Base-by-base conservation (phyloP, 2,797 vertebrate genomes). In the Halcyon chelicuti region DNA sequence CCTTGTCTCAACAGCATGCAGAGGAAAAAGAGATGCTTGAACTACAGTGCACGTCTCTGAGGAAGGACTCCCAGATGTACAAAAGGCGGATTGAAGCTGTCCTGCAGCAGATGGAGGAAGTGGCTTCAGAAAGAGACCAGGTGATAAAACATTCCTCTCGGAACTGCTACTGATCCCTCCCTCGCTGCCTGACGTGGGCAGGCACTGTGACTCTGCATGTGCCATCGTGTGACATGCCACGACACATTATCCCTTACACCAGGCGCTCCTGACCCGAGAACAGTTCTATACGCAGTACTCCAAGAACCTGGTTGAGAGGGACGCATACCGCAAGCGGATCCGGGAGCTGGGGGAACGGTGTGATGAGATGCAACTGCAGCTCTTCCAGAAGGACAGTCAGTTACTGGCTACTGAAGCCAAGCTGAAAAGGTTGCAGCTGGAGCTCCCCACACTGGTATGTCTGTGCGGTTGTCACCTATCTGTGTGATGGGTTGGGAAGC, bases 41-140 rank as follows among this genome's bases (percentile, higher is more conserved):
- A 60, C 94, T 99, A 8, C 98, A 97, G 70, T 99, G 98, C 39
- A 90, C 87, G 2, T 98, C 98, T 35, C 98, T 99, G 87, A 98
- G 97, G 87, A 99, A 99, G 82, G 99, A 99, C 78, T 97, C 98
- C 13, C 98, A 97, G 97, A 98, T 99, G 97, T 99, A 99, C 89
- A 98, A 98, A 22, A 98, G 98, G 23, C 98, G 98, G 31, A 99
- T 98, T 17, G 98, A 99, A 82, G 98, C 99, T 25, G 98, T 98
- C 58, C 88, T 99, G 88, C 97, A 97, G 78, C 99, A 99, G 97
- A 97, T 99, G 98, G 98, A 99, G 73, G 99, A 99, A 95, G 99
- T 99, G 51, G 98, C 98, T 86, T 84, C 73, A 1, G 99, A 99
- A 96, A 98, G 99, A 88, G 99, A 99, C 96, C 98, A 99, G 99